These are phyloP conservation scores for Mythimna ferrago DNA, from an alignment of 2,888 invertebrate species.

Conservation along the genomic window DNA sequence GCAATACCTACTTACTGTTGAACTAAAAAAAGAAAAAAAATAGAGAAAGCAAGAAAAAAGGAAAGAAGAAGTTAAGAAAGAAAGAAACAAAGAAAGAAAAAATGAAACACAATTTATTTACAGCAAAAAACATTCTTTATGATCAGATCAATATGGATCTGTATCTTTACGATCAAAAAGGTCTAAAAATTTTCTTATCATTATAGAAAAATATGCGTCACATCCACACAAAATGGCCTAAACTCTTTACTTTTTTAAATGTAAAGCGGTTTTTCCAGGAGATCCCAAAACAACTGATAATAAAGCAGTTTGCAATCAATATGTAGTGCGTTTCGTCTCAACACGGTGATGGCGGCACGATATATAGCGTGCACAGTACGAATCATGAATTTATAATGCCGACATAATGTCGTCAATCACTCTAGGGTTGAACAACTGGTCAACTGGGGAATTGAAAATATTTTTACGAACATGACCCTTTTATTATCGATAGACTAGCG, in stretches of 20 bases:
- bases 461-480: background rate
- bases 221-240: too few relatives aligned
- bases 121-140: too few relatives aligned
- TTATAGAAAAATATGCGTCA: too few relatives aligned
- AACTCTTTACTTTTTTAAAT: background rate
- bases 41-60: too few relatives aligned
- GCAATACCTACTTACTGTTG: background rate
- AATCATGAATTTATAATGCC: slow-evolving; percentile 60
- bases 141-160: too few relatives aligned
- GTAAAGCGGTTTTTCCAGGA: background rate
- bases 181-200: too few relatives aligned
- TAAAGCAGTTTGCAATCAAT: slow-evolving; percentile 51
- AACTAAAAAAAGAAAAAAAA: background rate
- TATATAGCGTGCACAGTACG: slow-evolving; percentile 38
- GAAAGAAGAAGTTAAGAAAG: too few relatives aligned
- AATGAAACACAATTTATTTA: too few relatives aligned
- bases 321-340: slow-evolving; percentile 39
- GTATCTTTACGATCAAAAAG: too few relatives aligned
- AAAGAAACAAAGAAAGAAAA: too few relatives aligned
- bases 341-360: slow-evolving; percentile 21
- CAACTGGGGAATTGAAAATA: background rate
- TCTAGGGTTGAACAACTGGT: slow-evolving; percentile 48
- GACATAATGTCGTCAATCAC: slow-evolving; percentile 49
- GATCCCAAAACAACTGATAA: slow-evolving; percentile 33
- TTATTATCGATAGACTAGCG: too few relatives aligned